Evolutionary conservation across 2,797 vertebrate species (phyloP).

Genomic region (Poeciliopsis turneri): DNA sequence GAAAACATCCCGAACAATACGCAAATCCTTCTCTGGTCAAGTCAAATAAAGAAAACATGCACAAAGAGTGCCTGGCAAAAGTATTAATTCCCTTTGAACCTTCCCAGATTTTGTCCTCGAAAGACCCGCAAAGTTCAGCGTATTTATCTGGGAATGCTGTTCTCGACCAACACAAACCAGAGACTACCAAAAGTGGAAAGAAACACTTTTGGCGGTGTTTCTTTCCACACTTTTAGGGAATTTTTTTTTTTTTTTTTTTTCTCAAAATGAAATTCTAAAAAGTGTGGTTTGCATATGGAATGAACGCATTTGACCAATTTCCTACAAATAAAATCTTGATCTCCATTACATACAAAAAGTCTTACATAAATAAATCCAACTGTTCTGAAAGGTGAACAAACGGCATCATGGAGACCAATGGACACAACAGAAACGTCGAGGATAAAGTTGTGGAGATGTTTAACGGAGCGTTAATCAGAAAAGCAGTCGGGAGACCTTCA

Average conservation of each 20-base stretch:
- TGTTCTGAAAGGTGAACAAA: neutral
- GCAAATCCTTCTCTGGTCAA: slow-evolving; percentile 26
- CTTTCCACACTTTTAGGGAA: too few relatives aligned
- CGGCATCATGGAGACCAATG: neutral
- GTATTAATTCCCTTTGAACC: neutral
- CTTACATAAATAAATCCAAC: neutral
- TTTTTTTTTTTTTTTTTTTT: neutral
- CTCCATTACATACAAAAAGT: neutral
- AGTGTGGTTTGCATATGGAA: neutral
- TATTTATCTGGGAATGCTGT: neutral
- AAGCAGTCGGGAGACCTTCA: neutral
- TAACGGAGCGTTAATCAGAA: neutral
- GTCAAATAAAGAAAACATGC: slow-evolving; percentile 2
- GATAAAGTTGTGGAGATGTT: neutral
- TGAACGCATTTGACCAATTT: neutral
- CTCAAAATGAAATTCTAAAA: neutral
- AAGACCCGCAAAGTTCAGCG: neutral
- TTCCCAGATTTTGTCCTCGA: neutral
- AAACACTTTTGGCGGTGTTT: neutral
- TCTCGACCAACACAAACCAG: neutral
- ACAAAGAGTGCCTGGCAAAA: neutral
- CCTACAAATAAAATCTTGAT: neutral
- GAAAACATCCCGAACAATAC: slow-evolving; percentile 42
- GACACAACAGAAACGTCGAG: neutral
- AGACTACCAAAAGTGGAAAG: neutral